Conservation (phyloP, 2,888 invertebrate genomes). For the Apomyelois bistriatella region DNA sequence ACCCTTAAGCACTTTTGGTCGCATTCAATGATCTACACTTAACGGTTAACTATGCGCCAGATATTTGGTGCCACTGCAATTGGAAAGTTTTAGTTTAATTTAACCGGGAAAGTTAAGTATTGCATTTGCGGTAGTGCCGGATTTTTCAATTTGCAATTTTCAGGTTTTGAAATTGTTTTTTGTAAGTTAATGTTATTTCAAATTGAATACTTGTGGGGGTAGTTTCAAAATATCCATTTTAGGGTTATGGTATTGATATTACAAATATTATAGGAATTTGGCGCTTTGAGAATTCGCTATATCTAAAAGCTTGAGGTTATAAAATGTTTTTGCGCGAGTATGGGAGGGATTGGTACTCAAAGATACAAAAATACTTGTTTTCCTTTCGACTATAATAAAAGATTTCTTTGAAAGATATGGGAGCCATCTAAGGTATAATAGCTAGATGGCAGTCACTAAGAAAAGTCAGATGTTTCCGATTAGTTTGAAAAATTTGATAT, state of each 20-base stretch:
- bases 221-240: not conserved
- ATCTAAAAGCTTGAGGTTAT: too few species aligned
- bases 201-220: not conserved
- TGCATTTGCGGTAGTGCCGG: not conserved
- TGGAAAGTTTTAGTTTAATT: not conserved
- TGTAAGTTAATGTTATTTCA: not conserved
- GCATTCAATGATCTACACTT: not conserved
- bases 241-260: not conserved
- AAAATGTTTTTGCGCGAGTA: too few species aligned
- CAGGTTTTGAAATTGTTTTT: not conserved
- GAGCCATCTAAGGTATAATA: too few species aligned
- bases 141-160: slow-evolving; percentile 10
- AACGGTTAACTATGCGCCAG: slow-evolving; percentile 7
- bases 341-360: too few species aligned
- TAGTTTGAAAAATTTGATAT: too few species aligned
- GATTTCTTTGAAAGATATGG: too few species aligned
- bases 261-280: not conserved
- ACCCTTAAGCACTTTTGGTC: not conserved
- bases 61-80: not conserved
- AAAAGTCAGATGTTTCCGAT: too few species aligned
- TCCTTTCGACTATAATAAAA: too few species aligned
- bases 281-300: too few species aligned
- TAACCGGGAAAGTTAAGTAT: not conserved
- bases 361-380: too few species aligned
- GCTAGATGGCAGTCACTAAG: too few species aligned